Conservation (phyloP, 2,888 invertebrate genomes). For the Junonia oenone region DNA sequence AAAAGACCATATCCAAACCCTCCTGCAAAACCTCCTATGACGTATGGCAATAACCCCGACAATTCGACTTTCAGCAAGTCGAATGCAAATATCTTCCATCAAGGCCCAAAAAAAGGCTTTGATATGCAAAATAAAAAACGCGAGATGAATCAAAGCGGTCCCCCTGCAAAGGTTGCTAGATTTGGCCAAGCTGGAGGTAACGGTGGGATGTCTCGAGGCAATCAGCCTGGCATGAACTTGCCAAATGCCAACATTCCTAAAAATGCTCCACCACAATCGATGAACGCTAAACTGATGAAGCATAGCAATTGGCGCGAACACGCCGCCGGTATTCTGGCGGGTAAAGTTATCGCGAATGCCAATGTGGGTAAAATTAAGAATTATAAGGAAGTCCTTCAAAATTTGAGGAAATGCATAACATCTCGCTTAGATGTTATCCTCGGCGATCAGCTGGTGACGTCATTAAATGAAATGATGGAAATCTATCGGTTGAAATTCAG, state of each 20-base stretch:
- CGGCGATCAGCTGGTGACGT: conserved; percentile 20
- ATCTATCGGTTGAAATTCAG: conserved; percentile 28
- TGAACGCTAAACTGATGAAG: neutral
- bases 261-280: too few relatives aligned
- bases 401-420: conserved; percentile 30
- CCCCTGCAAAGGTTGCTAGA: neutral
- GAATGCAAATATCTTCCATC: conserved; percentile 7
- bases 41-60: conserved; percentile 14
- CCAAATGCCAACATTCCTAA: too few relatives aligned
- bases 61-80: conserved; percentile 14
- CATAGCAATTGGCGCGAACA: conserved; percentile 15
- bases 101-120: neutral
- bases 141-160: neutral
- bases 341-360: conserved; percentile 9
- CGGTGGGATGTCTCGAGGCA: neutral
- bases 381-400: neutral
- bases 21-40: neutral
- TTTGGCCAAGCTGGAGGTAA: neutral
- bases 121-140: neutral
- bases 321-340: conserved; percentile 16
- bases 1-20: conserved; percentile 5
- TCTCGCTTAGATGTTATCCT: conserved; percentile 33
- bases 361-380: neutral
- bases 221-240: neutral
- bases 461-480: conserved; percentile 14